Percentiles rank a stretch among this genome's conserved stretches.
Conservation (phyloP, 1,140 invertebrate species). For the Pogonomyrmex barbatus region DNA sequence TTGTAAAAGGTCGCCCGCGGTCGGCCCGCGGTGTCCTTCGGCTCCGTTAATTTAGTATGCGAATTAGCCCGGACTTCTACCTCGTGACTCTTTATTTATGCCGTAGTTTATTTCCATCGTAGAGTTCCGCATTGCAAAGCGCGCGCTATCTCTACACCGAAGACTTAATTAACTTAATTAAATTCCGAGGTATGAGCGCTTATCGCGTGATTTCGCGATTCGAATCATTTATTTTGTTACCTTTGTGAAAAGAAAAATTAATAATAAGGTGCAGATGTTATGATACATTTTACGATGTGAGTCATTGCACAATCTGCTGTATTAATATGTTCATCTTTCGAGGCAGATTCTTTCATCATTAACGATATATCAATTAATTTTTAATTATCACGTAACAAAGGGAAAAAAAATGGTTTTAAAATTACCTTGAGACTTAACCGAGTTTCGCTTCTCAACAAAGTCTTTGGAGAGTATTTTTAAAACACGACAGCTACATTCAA, state of each 20-base stretch:
- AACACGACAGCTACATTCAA: neutral
- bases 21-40: slow-evolving; percentile 57
- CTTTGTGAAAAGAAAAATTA: neutral
- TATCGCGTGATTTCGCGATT: neutral
- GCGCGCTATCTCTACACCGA: slow-evolving; percentile 11
- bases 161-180: slow-evolving; percentile 26
- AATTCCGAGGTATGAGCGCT: neutral
- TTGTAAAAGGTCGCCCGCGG: slow-evolving; percentile 65
- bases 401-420: neutral
- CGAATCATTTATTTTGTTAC: slow-evolving; percentile 16
- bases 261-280: neutral
- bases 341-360: neutral
- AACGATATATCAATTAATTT: neutral
- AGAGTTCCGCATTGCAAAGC: neutral
- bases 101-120: slow-evolving; percentile 33
- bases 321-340: neutral
- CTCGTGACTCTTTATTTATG: slow-evolving; percentile 56
- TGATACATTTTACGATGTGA: neutral
- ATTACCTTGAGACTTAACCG: neutral
- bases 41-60: slow-evolving; percentile 71
- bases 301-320: neutral
- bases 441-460: neutral
- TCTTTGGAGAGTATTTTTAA: neutral
- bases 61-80: slow-evolving; percentile 66
- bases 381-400: neutral